phyloP scores from a whole-genome alignment of 1,140 invertebrate genomes.

The Bicyclus anynana region DNA sequence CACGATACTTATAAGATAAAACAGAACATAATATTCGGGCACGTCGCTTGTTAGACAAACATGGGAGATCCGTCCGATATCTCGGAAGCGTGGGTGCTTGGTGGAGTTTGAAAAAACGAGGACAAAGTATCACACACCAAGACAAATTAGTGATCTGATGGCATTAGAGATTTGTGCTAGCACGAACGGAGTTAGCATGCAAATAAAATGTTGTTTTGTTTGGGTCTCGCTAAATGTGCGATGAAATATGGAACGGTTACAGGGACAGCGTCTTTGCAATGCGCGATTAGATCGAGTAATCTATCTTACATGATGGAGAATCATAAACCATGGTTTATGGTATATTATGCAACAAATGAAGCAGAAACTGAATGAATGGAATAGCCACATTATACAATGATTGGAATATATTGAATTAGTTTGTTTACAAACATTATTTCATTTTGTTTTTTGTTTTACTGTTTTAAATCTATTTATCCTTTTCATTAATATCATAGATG shows the following conservation, averaged over 20 bases:
- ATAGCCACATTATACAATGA: too few relatives aligned
- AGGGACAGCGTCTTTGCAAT: neutral
- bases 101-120: slow-evolving; percentile 18
- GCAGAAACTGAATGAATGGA: too few relatives aligned
- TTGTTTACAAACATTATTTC: too few relatives aligned
- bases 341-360: too few relatives aligned
- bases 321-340: too few relatives aligned
- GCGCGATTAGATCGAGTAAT: neutral
- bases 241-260: neutral
- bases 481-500: too few relatives aligned
- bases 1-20: slow-evolving; percentile 46
- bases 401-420: too few relatives aligned
- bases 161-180: slow-evolving; percentile 38
- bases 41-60: slow-evolving; percentile 75
- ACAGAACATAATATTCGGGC: slow-evolving; percentile 71
- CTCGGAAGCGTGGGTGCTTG: slow-evolving; percentile 62
- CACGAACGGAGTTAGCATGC: slow-evolving; percentile 6
- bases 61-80: slow-evolving; percentile 61
- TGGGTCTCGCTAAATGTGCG: slow-evolving; percentile 11
- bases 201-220: slow-evolving; percentile 3
- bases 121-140: slow-evolving; percentile 29
- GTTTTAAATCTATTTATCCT: too few relatives aligned
- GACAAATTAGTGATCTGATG: slow-evolving; percentile 58
- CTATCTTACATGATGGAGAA: too few relatives aligned
- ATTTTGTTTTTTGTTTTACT: too few relatives aligned